phyloP scores from a whole-genome alignment of 2,113 vertebrate genomes.

The Coryphaenoides rupestris region DNA sequence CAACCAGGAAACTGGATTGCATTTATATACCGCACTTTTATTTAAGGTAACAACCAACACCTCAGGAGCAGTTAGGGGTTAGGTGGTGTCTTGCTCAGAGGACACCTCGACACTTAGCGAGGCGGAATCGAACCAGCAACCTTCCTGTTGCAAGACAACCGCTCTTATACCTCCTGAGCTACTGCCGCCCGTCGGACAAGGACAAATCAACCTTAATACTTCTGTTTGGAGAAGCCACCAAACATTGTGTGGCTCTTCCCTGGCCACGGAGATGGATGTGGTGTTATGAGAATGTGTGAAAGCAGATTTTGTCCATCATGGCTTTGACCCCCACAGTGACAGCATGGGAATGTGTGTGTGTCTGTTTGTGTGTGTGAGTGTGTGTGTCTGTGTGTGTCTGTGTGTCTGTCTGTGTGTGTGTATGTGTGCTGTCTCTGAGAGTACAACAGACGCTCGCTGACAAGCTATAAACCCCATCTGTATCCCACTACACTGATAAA shows the following conservation, averaged over 20 bases:
- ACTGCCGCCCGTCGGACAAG: neutral
- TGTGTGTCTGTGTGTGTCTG: neutral
- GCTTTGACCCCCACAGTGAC: neutral
- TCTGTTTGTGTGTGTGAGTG: neutral
- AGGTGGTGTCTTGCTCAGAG: too few species aligned
- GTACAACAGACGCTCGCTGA: slow-evolving; percentile 6
- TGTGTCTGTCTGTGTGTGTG: too few species aligned
- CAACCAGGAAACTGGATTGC: too few species aligned
- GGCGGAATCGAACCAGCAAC: too few species aligned
- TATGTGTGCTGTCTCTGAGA: neutral
- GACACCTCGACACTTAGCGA: too few species aligned
- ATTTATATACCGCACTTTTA: too few species aligned
- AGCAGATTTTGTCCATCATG: neutral
- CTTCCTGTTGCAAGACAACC: too few species aligned
- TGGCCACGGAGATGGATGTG: neutral
- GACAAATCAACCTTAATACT: neutral
- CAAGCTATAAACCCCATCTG: slow-evolving; percentile 13
- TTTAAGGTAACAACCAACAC: too few species aligned
- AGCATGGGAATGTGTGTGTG: neutral
- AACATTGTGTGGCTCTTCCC: neutral
- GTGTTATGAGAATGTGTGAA: neutral
- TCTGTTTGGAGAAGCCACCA: neutral
- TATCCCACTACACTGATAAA: slow-evolving; percentile 25
- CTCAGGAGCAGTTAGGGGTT: too few species aligned
- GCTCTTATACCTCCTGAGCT: too few species aligned